A percentile compares a stretch with the other conserved stretches of the same genome.
Conservation (phyloP, 2,888 invertebrate genomes). For the Caenorhabditis virilis region DNA sequence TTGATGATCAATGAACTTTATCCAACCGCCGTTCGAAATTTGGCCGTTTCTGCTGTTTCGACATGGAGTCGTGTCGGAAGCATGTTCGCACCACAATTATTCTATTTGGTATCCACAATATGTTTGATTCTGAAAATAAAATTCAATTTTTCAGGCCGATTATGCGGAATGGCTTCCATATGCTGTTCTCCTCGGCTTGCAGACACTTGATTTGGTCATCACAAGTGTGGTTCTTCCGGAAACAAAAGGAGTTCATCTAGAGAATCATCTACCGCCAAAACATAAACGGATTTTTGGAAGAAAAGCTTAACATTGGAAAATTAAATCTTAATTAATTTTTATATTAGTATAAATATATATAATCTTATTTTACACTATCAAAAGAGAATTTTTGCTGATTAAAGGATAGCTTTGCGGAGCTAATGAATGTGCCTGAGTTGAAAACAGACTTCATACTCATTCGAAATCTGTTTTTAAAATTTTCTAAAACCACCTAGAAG, state of each 20-base stretch:
- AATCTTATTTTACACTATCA: too few species aligned
- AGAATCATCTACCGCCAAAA: conserved; percentile 42
- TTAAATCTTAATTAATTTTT: too few species aligned
- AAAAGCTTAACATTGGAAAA: too few species aligned
- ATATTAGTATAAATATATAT: too few species aligned
- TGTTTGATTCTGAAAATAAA: neutral
- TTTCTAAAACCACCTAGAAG: too few species aligned
- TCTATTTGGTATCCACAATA: conserved; percentile 41
- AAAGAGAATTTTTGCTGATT: too few species aligned
- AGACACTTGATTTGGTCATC: conserved; percentile 24
- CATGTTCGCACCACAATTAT: conserved; percentile 58
- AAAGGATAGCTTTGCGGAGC: too few species aligned
- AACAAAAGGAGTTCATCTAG: conserved; percentile 33
- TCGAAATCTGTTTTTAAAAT: too few species aligned
- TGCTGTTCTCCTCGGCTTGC: conserved; percentile 18
- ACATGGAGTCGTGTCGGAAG: conserved; percentile 52
- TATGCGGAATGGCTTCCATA: conserved; percentile 29
- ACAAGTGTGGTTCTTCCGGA: conserved; percentile 31
- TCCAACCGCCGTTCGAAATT: conserved; percentile 60
- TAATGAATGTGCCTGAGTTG: too few species aligned
- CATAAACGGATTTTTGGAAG: conserved; percentile 32
- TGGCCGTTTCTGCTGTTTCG: conserved; percentile 51
- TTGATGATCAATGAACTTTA: conserved; percentile 47
- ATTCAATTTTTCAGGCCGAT: conserved; percentile 20
- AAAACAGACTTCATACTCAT: too few species aligned